These are phyloP conservation scores for Oxygymnocypris stewartii DNA, from an alignment of 2,113 vertebrate species.

Conservation along the genomic window DNA sequence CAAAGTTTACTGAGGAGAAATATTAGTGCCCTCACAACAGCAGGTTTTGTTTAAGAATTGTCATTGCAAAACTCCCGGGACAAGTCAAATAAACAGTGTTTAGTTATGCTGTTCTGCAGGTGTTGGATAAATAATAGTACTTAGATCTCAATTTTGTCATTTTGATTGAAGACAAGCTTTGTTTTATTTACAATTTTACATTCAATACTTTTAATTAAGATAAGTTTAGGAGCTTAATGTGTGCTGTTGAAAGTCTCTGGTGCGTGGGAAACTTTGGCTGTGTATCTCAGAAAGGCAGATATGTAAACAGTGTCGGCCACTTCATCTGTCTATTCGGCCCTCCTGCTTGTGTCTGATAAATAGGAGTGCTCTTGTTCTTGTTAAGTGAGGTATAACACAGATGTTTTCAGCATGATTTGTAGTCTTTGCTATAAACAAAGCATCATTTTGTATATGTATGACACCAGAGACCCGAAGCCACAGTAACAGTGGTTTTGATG, in stretches of 20 bases:
- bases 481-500: background rate
- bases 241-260: conserved; percentile 3
- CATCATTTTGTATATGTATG: conserved; percentile 22
- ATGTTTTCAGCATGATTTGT: conserved; percentile 35
- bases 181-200: conserved; percentile 1
- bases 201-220: background rate
- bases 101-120: background rate
- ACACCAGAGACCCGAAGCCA: conserved; percentile 8
- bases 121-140: background rate
- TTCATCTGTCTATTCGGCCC: conserved; percentile 50
- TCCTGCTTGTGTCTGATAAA: conserved; percentile 54
- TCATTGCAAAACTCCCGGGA: background rate
- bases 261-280: conserved; percentile 55
- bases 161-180: background rate
- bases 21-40: background rate
- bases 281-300: conserved; percentile 47
- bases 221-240: background rate
- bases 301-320: conserved; percentile 60
- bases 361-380: conserved; percentile 52
- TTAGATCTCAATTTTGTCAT: background rate
- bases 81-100: conserved; percentile 11
- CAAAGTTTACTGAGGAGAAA: background rate
- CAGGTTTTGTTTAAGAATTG: background rate
- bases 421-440: conserved; percentile 16
- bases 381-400: conserved; percentile 52